These are phyloP conservation scores for Paradoxurus hermaphroditus DNA, from an alignment of 2,113 vertebrate genomes.

Conservation along the genomic window DNA sequence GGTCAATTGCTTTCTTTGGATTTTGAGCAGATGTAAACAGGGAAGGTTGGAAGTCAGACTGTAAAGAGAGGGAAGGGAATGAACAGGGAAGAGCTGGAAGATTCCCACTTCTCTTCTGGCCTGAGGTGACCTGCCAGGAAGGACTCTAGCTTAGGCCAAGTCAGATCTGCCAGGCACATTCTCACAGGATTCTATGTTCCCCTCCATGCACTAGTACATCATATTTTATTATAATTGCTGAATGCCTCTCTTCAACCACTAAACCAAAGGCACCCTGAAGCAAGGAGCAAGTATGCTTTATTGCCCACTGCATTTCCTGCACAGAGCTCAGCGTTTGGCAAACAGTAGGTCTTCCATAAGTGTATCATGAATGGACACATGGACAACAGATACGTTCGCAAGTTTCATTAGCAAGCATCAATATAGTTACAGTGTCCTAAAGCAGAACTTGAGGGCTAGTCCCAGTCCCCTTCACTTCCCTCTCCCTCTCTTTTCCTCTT, in stretches of 20 bases:
- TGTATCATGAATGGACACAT: neutral
- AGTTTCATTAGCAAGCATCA: neutral
- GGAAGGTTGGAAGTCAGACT: neutral
- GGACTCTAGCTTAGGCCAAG: neutral
- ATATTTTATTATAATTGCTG: neutral
- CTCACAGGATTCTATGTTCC: neutral
- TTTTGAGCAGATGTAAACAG: neutral
- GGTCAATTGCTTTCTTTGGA: neutral
- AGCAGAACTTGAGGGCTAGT: neutral
- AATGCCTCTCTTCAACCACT: neutral
- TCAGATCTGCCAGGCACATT: neutral
- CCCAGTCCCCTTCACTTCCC: neutral
- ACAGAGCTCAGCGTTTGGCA: neutral
- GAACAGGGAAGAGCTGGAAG: neutral
- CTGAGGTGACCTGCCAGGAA: neutral
- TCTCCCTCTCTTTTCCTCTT: neutral
- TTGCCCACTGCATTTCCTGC: neutral
- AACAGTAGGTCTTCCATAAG: neutral
- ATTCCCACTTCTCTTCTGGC: neutral
- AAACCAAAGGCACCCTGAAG: neutral
- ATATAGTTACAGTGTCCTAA: neutral
- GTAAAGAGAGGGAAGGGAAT: neutral
- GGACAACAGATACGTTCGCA: neutral
- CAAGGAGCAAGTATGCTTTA: neutral
- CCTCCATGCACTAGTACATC: neutral